A percentile compares a stretch with the other conserved stretches of the same genome.
Evolutionary conservation across 1,140 invertebrate genomes (phyloP).

Genomic region (Bombus ignitus): DNA sequence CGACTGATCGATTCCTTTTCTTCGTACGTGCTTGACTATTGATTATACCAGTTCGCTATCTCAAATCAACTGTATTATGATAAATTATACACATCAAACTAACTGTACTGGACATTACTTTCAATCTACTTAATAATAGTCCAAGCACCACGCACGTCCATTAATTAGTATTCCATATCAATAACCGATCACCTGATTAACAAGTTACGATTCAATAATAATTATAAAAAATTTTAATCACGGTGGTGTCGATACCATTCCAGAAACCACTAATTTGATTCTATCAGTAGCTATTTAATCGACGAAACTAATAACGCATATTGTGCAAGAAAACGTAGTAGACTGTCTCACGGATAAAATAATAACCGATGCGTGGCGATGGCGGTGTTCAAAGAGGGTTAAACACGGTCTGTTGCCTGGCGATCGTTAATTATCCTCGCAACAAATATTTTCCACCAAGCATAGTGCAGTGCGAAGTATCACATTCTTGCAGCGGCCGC

Average conservation of each 20-base stretch:
- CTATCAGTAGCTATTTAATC: background rate
- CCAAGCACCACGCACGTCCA: background rate
- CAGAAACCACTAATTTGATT: background rate
- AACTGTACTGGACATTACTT: background rate
- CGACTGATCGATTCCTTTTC: background rate
- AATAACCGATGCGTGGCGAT: background rate
- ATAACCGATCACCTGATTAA: background rate
- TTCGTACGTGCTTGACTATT: background rate
- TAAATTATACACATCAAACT: background rate
- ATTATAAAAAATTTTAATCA: background rate
- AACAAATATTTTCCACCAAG: background rate
- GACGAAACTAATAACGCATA: background rate
- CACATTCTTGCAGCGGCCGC: background rate
- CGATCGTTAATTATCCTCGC: constrained; percentile 13
- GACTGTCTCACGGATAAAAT: background rate
- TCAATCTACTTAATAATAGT: background rate
- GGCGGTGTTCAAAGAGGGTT: background rate
- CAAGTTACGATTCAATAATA: background rate
- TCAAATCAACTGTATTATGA: background rate
- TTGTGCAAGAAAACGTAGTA: background rate
- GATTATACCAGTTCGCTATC: background rate
- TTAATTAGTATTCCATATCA: background rate
- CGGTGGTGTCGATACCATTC: background rate
- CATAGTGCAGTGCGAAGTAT: background rate
- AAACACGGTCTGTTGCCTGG: too few relatives aligned